Percentiles rank a stretch among this genome's conserved stretches.
Evolutionary conservation across 2,797 vertebrate species (phyloP).

Genomic region (Enteromius anoplus): DNA sequence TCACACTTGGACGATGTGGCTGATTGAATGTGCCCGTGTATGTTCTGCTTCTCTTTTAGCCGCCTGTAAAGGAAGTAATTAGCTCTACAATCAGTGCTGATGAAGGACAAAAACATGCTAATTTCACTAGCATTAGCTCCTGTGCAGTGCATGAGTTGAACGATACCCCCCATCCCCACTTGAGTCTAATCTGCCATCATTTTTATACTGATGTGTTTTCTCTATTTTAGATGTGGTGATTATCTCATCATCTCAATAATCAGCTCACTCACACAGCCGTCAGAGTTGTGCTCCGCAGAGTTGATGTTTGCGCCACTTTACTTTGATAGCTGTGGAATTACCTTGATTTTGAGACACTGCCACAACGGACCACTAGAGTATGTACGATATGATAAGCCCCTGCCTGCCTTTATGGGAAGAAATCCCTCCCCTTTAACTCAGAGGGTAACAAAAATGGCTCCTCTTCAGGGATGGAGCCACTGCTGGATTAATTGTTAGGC

Average conservation of each 20-base stretch:
- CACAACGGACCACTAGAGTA: slow-evolving; percentile 7
- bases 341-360: slow-evolving; percentile 36
- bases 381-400: neutral
- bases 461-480: neutral
- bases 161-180: slow-evolving; percentile 50
- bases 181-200: slow-evolving; percentile 56
- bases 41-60: slow-evolving; percentile 49
- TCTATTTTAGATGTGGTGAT: slow-evolving; percentile 55
- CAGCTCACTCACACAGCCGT: slow-evolving; percentile 50
- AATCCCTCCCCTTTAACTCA: neutral
- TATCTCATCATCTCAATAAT: slow-evolving; percentile 53
- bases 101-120: slow-evolving; percentile 61
- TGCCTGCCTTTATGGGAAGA: neutral
- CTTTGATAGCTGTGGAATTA: slow-evolving; percentile 41
- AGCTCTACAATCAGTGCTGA: slow-evolving; percentile 57
- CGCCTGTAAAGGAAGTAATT: slow-evolving; percentile 58
- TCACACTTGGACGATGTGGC: slow-evolving; percentile 27
- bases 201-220: slow-evolving; percentile 61
- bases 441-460: neutral
- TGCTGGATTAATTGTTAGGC: neutral
- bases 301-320: slow-evolving; percentile 51
- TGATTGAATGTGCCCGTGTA: slow-evolving; percentile 51
- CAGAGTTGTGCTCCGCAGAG: slow-evolving; percentile 39
- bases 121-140: slow-evolving; percentile 58
- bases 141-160: slow-evolving; percentile 31